Base-by-base conservation (phyloP, 1,140 invertebrate genomes). In the Oppia nitens region DNA sequence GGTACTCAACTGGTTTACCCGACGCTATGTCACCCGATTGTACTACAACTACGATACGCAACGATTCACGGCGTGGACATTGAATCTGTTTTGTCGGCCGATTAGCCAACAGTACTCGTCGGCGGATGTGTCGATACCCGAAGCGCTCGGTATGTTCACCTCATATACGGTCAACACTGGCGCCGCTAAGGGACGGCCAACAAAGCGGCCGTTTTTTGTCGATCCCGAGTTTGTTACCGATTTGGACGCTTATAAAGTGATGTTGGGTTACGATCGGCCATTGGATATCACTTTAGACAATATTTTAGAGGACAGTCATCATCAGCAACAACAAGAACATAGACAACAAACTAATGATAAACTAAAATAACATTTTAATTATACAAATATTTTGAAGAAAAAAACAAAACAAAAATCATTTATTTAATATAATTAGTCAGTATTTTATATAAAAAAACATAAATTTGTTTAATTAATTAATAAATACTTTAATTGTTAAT, bases 181-280 rank as follows among this genome's bases (percentile, higher is more conserved):
- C n/a, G n/a, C n/a, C n/a, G n/a, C n/a, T n/a, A n/a, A n/a, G n/a
- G n/a, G n/a, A n/a, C n/a, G n/a, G n/a, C 2, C 23, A 4, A 83
- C 83, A 65, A 67, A 66, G 21, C 76, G 70, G 12, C 78, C 87
- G 1, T 65, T 91, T 0, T 89, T 93, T 67, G 72, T 93, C 14
- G 84, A 87, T 68, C 74, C 79, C 0, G 69, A 73, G 1, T 67
- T 75, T 17, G 92, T 93, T 65, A 69, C 74, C 6, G 76, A 85
- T 63, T 73, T 78, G 0, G 67, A 77, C 57, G 82, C 90, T 69
- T 93, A 86, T 73, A 79, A 77, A 32, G 81, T 79, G 65, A 79
- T 95, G 48, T 87, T 94, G 83, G 87, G 86, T 1, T 92, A 83
- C 69, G 87, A 95, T 67, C 86, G 90, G 70, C 60, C 60, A 21